Conservation (phyloP, 2,113 vertebrate genomes). For the Nicator chloris region DNA sequence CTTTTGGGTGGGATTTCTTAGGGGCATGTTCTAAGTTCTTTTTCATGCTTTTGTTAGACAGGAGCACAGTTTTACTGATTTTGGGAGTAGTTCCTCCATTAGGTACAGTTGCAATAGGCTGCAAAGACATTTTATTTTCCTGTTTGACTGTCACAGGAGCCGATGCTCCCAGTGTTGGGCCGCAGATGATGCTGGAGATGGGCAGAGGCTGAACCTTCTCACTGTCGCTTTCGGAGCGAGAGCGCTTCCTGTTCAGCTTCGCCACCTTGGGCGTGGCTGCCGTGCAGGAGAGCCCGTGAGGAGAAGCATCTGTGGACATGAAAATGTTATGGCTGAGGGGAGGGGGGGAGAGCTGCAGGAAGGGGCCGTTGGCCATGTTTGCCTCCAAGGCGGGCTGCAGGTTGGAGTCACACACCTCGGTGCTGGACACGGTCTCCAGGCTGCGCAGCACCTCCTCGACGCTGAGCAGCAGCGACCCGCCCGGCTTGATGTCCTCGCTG, state of each 20-base stretch:
- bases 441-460: constrained; percentile 92
- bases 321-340: constrained; percentile 80
- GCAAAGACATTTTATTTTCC: constrained; percentile 82
- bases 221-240: constrained; percentile 93
- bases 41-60: constrained; percentile 87
- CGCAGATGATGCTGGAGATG: constrained; percentile 91
- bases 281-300: constrained; percentile 79
- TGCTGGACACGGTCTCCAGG: constrained; percentile 86
- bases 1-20: constrained; percentile 92
- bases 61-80: constrained; percentile 83
- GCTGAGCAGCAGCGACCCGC: constrained; percentile 88
- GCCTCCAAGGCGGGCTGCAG: constrained; percentile 77
- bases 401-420: constrained; percentile 77
- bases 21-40: constrained; percentile 87
- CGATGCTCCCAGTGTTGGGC: constrained; percentile 80
- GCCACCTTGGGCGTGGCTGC: constrained; percentile 81
- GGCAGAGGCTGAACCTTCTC: constrained; percentile 93
- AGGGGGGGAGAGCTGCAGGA: constrained; percentile 79
- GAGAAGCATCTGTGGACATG: constrained; percentile 73
- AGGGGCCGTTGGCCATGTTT: constrained; percentile 82
- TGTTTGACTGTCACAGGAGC: constrained; percentile 80
- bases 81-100: constrained; percentile 87
- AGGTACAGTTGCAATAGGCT: constrained; percentile 82
- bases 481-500: constrained; percentile 88
- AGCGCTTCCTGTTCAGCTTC: constrained; percentile 90